These are phyloP conservation scores for Drosophila borealis DNA, from an alignment of 2,888 invertebrate genomes.

Conservation along the genomic window DNA sequence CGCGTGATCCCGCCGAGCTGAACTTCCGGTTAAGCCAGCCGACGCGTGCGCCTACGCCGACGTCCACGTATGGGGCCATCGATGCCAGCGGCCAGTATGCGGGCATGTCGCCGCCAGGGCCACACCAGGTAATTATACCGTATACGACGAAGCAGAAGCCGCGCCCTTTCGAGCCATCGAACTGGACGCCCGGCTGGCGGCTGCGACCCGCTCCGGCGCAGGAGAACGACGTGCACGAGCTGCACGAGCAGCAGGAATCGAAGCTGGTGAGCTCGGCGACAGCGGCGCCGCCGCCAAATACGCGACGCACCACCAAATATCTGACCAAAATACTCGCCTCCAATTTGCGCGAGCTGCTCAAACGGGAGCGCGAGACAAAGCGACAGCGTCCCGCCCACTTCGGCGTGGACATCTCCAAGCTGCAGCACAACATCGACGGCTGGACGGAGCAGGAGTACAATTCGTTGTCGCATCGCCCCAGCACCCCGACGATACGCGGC, in stretches of 20 bases:
- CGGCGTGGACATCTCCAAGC: constrained; percentile 88
- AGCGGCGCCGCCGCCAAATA: constrained; percentile 67
- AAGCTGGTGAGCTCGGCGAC: constrained; percentile 84
- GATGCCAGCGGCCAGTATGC: constrained; percentile 83
- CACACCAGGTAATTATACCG: constrained; percentile 93
- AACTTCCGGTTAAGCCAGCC: constrained; percentile 62
- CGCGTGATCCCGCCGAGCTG: constrained; percentile 83
- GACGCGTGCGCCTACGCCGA: constrained; percentile 77
- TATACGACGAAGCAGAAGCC: constrained; percentile 89
- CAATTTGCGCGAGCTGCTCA: constrained; percentile 86
- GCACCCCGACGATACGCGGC: constrained; percentile 87
- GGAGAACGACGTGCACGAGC: constrained; percentile 82
- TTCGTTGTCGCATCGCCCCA: constrained; percentile 86
- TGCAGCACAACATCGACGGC: constrained; percentile 93
- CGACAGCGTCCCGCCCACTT: constrained; percentile 46
- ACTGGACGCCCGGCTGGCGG: constrained; percentile 68
- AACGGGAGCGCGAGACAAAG: constrained; percentile 83
- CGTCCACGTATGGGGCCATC: constrained; percentile 82
- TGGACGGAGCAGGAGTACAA: constrained; percentile 93
- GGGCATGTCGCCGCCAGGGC: constrained; percentile 79
- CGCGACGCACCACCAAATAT: constrained; percentile 82
- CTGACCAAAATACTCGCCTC: constrained; percentile 84
- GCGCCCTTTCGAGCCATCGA: constrained; percentile 85
- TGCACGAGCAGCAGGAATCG: constrained; percentile 86
- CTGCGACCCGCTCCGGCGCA: constrained; percentile 47